phyloP scores from a whole-genome alignment of 2,888 invertebrate genomes.

The Caenorhabditis sp. region DNA sequence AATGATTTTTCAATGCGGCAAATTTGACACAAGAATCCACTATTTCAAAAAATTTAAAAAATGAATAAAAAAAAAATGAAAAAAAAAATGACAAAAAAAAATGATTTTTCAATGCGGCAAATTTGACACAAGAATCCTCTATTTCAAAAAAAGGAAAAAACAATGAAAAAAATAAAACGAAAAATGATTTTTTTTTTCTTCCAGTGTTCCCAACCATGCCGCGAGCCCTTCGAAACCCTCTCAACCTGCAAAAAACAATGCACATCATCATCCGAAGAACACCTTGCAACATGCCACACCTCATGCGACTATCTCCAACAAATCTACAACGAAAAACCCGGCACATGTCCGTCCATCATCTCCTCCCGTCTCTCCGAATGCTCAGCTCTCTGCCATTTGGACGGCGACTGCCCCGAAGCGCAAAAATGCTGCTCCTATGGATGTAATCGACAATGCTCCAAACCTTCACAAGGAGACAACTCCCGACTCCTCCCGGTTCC shows the following conservation, averaged over 20 bases:
- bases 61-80: no score
- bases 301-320: constrained; percentile 71
- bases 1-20: no score
- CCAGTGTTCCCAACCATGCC: constrained; percentile 67
- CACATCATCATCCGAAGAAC: constrained; percentile 18
- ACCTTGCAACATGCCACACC: constrained; percentile 54
- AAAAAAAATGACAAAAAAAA: no score
- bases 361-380: constrained; percentile 64
- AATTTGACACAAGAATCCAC: no score
- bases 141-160: no score
- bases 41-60: no score
- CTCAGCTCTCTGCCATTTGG: constrained; percentile 70
- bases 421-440: constrained; percentile 72
- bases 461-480: constrained; percentile 42
- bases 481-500: constrained; percentile 62
- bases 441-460: constrained; percentile 57
- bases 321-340: constrained; percentile 70
- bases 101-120: no score
- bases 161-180: no score
- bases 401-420: constrained; percentile 71
- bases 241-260: constrained; percentile 40
- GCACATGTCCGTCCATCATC: constrained; percentile 70
- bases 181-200: constrained; percentile 24
- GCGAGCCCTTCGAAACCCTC: constrained; percentile 52
- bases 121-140: no score